These are phyloP conservation scores for Procavia capensis DNA, from an alignment of 2,113 vertebrate species.

Conservation along the genomic window DNA sequence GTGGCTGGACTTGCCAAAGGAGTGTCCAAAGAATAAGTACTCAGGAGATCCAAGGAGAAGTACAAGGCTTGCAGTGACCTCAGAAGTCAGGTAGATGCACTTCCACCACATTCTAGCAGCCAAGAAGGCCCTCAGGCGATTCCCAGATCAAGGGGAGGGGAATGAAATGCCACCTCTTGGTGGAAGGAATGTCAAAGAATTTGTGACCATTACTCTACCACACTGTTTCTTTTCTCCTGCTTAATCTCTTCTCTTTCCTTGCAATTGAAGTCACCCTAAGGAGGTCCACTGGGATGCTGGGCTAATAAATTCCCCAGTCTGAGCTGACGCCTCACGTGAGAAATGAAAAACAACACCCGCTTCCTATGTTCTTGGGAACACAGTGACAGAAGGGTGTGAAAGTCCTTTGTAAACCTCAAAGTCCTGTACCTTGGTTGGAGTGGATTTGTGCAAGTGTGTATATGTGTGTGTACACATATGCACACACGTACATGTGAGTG, in stretches of 20 bases:
- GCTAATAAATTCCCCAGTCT: background rate
- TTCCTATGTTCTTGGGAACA: background rate
- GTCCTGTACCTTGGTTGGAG: background rate
- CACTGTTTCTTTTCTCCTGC: background rate
- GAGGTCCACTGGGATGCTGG: background rate
- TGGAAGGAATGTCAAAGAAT: background rate
- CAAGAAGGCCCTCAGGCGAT: background rate
- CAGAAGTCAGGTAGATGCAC: background rate
- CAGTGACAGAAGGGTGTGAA: background rate
- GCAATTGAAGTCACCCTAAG: background rate
- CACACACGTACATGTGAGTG: too few species aligned
- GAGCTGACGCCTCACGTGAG: background rate
- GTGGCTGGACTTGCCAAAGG: background rate
- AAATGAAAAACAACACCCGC: background rate
- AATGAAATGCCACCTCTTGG: background rate
- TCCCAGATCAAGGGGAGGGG: background rate
- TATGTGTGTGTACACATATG: rapidly evolving
- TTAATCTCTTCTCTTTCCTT: background rate
- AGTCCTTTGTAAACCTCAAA: background rate
- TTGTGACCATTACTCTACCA: background rate
- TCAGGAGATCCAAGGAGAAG: background rate
- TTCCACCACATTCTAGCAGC: background rate
- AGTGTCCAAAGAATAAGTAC: background rate
- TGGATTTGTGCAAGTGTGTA: background rate
- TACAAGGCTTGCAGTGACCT: background rate